Evolutionary conservation across 2,797 vertebrate genomes (phyloP), one percentile per base, ranked within the genome.

Genomic region (Fratercula arctica): DNA sequence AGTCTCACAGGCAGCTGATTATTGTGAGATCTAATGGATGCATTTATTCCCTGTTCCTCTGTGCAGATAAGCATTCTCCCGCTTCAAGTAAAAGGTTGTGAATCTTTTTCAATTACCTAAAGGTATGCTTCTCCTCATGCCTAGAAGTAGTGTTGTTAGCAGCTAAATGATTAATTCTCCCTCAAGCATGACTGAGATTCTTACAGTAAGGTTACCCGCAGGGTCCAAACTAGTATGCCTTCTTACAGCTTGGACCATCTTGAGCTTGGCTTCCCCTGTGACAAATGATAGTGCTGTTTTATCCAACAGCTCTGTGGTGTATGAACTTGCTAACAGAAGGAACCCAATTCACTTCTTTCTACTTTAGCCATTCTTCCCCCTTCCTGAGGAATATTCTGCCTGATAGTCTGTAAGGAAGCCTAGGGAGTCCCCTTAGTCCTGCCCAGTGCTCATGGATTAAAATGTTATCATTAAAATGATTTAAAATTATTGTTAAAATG

Each of bases 161-260:
- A 82, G 29, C 24, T 85, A 79, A 92, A 76, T 73, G 63, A 93
- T 93, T 94, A 85, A 82, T 90, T 92, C 21, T 82, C 35, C 19
- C n/a, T 70, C 70, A 92, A 67, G 45, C 9, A 37, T 21, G 19
- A 67, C 59, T 73, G 35, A 87, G 70, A 73, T 79, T 87, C 50
- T 48, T 24, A 18, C 9, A 24, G 21, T 56, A 86, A 76, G 31
- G 46, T 66, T 89, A 76, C 21, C 39, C 3, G 0, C 31, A 63
- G 63, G 31, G 29, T 85, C 51, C 56, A 87, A 79, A 89, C 33
- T 35, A 31, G 25, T 70, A 35, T 54, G 56, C 13, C 29, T 73
- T 82, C 72, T 43, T 69, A 39, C 17, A 67, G 24, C 23, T 80
- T 63, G 51, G 68, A 63, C 7, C 28, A 24, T 79, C 33, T 41